Conservation (phyloP, 2,888 invertebrate genomes). For the Lutraria lutraria region DNA sequence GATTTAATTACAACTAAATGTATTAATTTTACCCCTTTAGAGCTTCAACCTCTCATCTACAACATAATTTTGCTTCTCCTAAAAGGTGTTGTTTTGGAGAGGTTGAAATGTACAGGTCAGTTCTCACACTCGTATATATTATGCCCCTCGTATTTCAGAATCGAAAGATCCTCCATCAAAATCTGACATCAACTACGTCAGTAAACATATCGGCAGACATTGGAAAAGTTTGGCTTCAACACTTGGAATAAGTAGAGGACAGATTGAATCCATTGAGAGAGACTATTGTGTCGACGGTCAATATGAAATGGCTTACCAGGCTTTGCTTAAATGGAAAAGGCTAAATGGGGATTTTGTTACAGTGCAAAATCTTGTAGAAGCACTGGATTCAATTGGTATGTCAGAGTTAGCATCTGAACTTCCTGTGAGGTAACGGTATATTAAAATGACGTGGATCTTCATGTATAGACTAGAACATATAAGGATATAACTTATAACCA, state of each 20-base stretch:
- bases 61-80: too few relatives aligned
- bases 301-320: conserved; percentile 66
- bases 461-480: not conserved
- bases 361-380: conserved; percentile 44
- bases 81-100: too few relatives aligned
- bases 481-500: not conserved
- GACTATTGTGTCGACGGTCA: conserved; percentile 56
- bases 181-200: conserved; percentile 50
- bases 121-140: too few relatives aligned
- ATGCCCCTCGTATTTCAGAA: conserved; percentile 29
- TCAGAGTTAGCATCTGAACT: conserved; percentile 46
- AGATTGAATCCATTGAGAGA: conserved; percentile 50
- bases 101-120: too few relatives aligned
- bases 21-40: too few relatives aligned
- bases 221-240: conserved; percentile 50
- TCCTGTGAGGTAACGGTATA: conserved; percentile 28
- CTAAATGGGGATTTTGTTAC: conserved; percentile 41
- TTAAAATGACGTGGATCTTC: not conserved
- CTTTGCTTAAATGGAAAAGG: conserved; percentile 57
- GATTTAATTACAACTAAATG: too few relatives aligned
- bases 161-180: conserved; percentile 42
- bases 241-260: conserved; percentile 46
- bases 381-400: conserved; percentile 47
- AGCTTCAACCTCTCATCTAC: too few relatives aligned
- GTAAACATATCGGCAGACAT: conserved; percentile 56